Conservation (phyloP, 2,113 vertebrate species). For the Leptobrachium leishanense region DNA sequence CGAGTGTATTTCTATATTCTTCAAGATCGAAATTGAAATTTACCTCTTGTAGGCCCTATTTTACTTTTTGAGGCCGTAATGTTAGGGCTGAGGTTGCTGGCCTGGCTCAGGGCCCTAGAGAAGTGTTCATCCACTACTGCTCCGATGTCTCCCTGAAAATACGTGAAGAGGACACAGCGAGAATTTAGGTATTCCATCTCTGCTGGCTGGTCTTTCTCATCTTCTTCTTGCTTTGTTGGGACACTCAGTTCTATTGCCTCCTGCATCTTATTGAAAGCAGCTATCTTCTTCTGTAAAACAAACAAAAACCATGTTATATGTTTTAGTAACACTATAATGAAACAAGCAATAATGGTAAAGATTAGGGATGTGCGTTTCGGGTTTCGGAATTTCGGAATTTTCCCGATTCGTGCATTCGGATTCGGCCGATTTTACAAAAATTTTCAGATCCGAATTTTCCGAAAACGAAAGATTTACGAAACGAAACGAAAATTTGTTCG, state of each 20-base stretch:
- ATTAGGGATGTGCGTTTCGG: too few species aligned
- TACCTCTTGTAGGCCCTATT: constrained; percentile 86
- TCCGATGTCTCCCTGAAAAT: constrained; percentile 94
- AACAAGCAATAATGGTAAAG: too few species aligned
- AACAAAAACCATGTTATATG: neutral
- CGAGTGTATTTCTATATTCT: too few species aligned
- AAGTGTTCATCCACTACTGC: constrained; percentile 98
- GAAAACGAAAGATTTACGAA: too few species aligned
- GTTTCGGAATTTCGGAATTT: too few species aligned
- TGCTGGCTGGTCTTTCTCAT: constrained; percentile 84
- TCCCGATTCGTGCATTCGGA: too few species aligned
- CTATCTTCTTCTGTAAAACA: constrained; percentile 79
- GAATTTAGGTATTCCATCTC: constrained; percentile 97
- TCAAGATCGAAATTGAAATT: constrained; percentile 46
- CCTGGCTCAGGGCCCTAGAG: constrained; percentile 91
- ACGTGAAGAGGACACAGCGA: constrained; percentile 96
- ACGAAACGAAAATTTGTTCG: too few species aligned
- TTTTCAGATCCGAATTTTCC: too few species aligned
- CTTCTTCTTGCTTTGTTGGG: constrained; percentile 71
- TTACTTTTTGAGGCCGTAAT: constrained; percentile 75
- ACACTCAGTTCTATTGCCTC: constrained; percentile 81
- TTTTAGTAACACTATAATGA: too few species aligned
- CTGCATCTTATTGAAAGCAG: constrained; percentile 91
- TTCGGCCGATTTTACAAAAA: too few species aligned
- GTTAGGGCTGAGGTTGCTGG: constrained; percentile 79